These are phyloP conservation scores for Leptodirus hochenwartii DNA, from an alignment of 2,888 invertebrate species.

Conservation along the genomic window DNA sequence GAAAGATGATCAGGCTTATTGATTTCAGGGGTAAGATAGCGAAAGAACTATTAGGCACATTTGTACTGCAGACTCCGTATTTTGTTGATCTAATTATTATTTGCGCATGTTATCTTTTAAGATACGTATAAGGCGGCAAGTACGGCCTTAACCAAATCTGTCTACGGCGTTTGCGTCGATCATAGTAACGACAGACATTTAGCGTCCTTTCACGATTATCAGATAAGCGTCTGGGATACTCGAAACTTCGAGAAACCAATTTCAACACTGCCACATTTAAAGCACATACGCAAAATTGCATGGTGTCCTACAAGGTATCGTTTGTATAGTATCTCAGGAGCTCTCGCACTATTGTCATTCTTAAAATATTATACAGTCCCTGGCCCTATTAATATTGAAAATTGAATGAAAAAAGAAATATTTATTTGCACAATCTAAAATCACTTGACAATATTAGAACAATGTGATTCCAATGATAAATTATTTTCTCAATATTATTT, in stretches of 20 bases:
- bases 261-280: constrained; percentile 47
- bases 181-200: constrained; percentile 59
- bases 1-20: constrained; percentile 72
- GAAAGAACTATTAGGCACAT: too few species aligned
- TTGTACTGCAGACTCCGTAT: neutral
- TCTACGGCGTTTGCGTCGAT: constrained; percentile 66
- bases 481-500: too few species aligned
- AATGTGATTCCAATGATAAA: too few species aligned
- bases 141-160: constrained; percentile 58
- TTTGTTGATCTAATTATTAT: constrained; percentile 3
- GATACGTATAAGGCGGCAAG: constrained; percentile 54
- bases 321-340: neutral
- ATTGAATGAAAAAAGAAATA: too few species aligned
- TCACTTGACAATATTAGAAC: too few species aligned
- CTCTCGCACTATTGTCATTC: neutral
- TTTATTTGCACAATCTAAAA: too few species aligned
- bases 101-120: constrained; percentile 20
- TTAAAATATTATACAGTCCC: constrained; percentile 1
- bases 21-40: constrained; percentile 61
- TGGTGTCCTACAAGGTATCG: constrained; percentile 77
- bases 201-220: constrained; percentile 68
- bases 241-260: constrained; percentile 73
- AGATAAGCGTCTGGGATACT: constrained; percentile 76
- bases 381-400: too few species aligned
- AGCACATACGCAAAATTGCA: constrained; percentile 52